A percentile compares a stretch with the other conserved stretches of the same genome.
Evolutionary conservation across 2,113 vertebrate genomes (phyloP).

Genomic region (Malaclemys terrapin): DNA sequence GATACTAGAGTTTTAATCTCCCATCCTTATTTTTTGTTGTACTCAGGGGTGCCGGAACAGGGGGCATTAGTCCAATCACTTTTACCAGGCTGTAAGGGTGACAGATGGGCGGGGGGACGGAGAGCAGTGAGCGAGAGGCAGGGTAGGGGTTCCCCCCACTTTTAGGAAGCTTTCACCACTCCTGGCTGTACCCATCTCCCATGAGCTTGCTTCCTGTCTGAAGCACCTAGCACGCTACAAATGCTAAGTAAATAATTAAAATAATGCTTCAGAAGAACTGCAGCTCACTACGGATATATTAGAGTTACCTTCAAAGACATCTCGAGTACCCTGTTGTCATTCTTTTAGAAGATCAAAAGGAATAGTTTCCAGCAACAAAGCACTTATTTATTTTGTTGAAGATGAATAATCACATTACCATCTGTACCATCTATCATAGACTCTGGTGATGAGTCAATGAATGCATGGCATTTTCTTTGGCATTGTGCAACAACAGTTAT

Average conservation of each 20-base stretch:
- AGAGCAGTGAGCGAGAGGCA: too few species aligned
- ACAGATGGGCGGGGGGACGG: too few species aligned
- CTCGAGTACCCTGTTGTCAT: background rate
- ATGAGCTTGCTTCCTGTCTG: background rate
- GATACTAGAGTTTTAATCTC: background rate
- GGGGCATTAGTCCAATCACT: too few species aligned
- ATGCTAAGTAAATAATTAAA: background rate
- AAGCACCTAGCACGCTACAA: fast-evolving
- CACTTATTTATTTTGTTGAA: slow-evolving; percentile 61
- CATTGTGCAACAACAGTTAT: slow-evolving; percentile 75
- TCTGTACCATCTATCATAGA: slow-evolving; percentile 73
- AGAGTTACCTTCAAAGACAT: background rate
- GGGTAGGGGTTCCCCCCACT: too few species aligned
- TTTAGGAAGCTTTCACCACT: too few species aligned
- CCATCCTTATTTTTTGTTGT: background rate
- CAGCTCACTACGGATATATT: background rate
- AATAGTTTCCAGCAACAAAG: slow-evolving; percentile 37
- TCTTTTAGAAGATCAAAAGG: slow-evolving; percentile 28
- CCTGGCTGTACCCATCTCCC: background rate
- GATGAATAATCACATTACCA: slow-evolving; percentile 64
- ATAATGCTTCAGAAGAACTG: background rate
- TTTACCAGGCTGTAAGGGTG: too few species aligned
- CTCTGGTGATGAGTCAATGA: slow-evolving; percentile 82
- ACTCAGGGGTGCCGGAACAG: too few species aligned
- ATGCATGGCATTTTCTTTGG: slow-evolving; percentile 74